Percentiles rank a stretch among this genome's conserved stretches.
phyloP scores from a whole-genome alignment of 2,888 invertebrate genomes.

The Archips crataeganus region DNA sequence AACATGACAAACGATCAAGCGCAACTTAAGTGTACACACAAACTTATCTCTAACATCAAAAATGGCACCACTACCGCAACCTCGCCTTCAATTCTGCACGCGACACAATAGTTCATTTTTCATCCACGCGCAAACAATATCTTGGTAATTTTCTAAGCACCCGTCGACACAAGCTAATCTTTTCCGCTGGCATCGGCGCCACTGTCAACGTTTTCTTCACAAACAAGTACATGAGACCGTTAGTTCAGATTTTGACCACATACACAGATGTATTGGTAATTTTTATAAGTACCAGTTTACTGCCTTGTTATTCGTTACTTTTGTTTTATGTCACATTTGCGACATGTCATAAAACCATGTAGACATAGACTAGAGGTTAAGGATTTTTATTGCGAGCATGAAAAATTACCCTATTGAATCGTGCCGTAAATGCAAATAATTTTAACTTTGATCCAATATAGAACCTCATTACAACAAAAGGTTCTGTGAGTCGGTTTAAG shows the following conservation, averaged over 20 bases:
- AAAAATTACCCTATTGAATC: neutral
- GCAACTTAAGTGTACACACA: slow-evolving; percentile 6
- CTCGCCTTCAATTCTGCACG: neutral
- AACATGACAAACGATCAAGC: slow-evolving; percentile 11
- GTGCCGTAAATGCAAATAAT: neutral
- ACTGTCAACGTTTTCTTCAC: neutral
- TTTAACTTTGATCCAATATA: too few relatives aligned
- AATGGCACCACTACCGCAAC: neutral
- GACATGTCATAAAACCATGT: slow-evolving; percentile 35
- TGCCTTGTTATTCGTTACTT: slow-evolving; percentile 39
- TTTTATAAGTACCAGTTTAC: slow-evolving; percentile 31
- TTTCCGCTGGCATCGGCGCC: neutral
- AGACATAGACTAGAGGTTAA: slow-evolving; percentile 24
- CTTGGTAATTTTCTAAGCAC: slow-evolving; percentile 5
- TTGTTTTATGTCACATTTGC: slow-evolving; percentile 33
- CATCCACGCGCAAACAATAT: neutral
- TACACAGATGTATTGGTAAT: slow-evolving; percentile 20
- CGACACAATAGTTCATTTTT: neutral
- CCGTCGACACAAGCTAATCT: neutral
- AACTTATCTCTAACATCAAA: slow-evolving; percentile 1
- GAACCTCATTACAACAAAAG: too few relatives aligned
- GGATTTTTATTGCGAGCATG: slow-evolving; percentile 24
- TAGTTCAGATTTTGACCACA: slow-evolving; percentile 7
- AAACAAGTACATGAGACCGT: neutral
- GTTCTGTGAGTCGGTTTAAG: too few relatives aligned